These are phyloP conservation scores for Tipula vernalis DNA, from an alignment of 2,888 invertebrate genomes.

Conservation along the genomic window DNA sequence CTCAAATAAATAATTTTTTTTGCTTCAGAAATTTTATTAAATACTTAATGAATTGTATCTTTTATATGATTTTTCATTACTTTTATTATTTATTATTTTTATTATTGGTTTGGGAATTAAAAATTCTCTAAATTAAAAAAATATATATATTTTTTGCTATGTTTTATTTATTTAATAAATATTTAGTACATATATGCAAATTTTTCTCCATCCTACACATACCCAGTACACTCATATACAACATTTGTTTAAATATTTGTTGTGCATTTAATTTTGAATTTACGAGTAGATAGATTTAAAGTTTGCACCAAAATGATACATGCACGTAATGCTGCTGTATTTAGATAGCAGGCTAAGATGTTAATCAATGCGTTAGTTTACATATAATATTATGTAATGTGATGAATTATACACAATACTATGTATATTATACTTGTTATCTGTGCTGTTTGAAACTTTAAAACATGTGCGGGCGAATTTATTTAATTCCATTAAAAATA, in stretches of 20 bases:
- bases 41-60: background rate
- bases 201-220: background rate
- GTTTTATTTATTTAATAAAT: background rate
- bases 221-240: background rate
- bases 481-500: background rate
- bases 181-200: background rate
- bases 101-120: background rate
- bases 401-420: background rate
- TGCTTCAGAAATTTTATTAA: background rate
- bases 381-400: background rate
- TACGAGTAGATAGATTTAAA: background rate
- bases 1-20: background rate
- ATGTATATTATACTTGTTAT: background rate
- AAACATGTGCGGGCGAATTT: background rate
- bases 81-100: background rate
- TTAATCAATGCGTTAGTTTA: background rate
- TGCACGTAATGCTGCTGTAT: background rate
- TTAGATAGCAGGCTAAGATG: background rate
- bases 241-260: background rate
- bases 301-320: background rate
- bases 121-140: background rate
- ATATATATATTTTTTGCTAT: background rate
- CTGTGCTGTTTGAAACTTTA: background rate
- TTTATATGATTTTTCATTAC: background rate
- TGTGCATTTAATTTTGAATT: background rate